Base-by-base conservation (phyloP, 2,113 vertebrate genomes). In the Piaya cayana region DNA sequence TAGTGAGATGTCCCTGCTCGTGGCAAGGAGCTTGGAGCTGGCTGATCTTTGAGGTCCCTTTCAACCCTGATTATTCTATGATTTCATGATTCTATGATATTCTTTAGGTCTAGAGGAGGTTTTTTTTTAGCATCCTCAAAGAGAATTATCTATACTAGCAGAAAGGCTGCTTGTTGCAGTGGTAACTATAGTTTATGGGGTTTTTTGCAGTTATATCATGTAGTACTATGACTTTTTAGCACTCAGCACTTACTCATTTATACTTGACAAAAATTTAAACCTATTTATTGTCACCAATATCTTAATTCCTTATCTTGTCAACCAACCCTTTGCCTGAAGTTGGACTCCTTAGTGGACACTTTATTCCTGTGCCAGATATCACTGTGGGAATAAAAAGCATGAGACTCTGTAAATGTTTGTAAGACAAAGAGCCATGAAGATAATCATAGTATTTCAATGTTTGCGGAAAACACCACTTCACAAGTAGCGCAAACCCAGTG, bases 381-480 rank as follows among this genome's bases (percentile, higher is more conserved):
- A 21, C 34, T 22, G 39, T 74, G 75, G 85, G 43, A 92, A 76
- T n/a, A 92, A 80, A 70, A 43, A 93, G 19, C 75, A 72, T 0
- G 1, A 74, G 85, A 86, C 37, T 71, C n/a, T 79, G 47, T 11
- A 90, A 95, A 85, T 47, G 69, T 25, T 71, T 86, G 32, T 75
- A 86, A 90, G 2, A 22, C 26, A 82, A 81, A 83, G 26, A 59
- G 19, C 67, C 34, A 81, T 39, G 47, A 82, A 82, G 49, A 92
- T 95, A 95, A 97, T 94, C 63, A 95, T 43, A 95, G 85, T 7
- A 43, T 92, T 27, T 71, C 71, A 53, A 39, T 52, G 30, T 68
- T 63, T 70, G 64, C 80, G 67, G 52, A 55, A 93, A 80, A 23
- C n/a, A 74, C 58, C 75, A 80, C 63, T 93, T 95, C 67, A 59